Percentiles rank a stretch among this genome's conserved stretches.
phyloP scores from a whole-genome alignment of 2,888 invertebrate species.

The Plebejus anna region DNA sequence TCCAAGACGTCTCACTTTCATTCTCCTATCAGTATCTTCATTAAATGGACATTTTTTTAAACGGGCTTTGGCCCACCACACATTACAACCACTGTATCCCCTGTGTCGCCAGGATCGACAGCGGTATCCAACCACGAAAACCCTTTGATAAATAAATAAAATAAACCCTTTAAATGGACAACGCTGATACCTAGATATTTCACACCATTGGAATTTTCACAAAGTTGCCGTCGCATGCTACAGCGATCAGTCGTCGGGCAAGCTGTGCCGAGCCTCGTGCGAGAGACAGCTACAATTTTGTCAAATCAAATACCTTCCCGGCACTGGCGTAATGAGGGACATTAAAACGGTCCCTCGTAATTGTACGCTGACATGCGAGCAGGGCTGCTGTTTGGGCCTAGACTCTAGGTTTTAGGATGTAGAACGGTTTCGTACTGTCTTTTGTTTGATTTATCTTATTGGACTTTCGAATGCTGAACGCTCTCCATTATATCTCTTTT shows the following conservation, averaged over 20 bases:
- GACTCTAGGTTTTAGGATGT: not conserved
- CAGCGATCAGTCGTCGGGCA: not conserved
- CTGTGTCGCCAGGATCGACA: too few relatives aligned
- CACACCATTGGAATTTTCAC: not conserved
- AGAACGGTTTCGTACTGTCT: too few relatives aligned
- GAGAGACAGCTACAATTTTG: constrained; percentile 44
- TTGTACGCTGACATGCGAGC: constrained; percentile 47
- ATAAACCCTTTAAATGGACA: too few relatives aligned
- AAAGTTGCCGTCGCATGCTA: not conserved
- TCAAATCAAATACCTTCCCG: constrained; percentile 45
- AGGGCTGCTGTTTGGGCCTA: constrained; percentile 28
- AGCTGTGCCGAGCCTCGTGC: constrained; percentile 28
- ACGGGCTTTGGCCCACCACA: too few relatives aligned
- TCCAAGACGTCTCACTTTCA: too few relatives aligned
- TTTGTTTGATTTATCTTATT: not conserved
- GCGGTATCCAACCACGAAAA: too few relatives aligned
- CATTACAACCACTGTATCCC: too few relatives aligned
- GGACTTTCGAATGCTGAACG: not conserved
- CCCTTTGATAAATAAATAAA: too few relatives aligned
- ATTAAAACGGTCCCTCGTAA: constrained; percentile 46
- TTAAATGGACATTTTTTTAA: too few relatives aligned
- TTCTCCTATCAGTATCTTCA: too few relatives aligned
- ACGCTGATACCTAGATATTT: not conserved
- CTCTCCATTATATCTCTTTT: not conserved
- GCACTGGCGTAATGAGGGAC: constrained; percentile 43